Evolutionary conservation across 2,888 invertebrate species (phyloP).

Genomic region (Eulithis prunata): DNA sequence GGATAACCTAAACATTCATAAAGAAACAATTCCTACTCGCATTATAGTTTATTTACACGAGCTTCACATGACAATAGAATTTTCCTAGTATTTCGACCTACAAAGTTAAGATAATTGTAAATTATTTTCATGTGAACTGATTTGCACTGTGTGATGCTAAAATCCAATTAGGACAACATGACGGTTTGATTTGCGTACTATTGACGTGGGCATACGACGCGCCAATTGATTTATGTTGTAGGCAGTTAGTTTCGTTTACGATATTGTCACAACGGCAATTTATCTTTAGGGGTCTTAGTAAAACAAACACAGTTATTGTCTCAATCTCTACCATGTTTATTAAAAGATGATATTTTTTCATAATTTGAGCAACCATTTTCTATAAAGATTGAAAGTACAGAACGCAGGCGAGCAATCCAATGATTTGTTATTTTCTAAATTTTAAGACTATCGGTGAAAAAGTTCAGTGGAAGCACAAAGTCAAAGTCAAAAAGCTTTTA

Average conservation of each 20-base stretch:
- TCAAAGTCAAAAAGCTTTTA: no score
- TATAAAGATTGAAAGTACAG: no score
- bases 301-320: no score
- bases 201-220: constrained; percentile 24
- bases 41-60: background rate
- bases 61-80: background rate
- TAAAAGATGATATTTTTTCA: no score
- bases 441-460: no score
- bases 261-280: constrained; percentile 1
- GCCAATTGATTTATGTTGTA: constrained; percentile 21
- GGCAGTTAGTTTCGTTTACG: constrained; percentile 18
- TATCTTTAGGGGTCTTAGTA: no score
- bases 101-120: background rate
- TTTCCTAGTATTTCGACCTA: background rate
- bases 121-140: background rate
- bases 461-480: no score
- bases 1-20: no score
- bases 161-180: constrained; percentile 13
- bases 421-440: no score
- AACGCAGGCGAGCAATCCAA: no score
- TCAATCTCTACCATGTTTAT: no score
- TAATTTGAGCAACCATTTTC: no score
- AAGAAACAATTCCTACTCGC: background rate
- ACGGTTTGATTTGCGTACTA: constrained; percentile 17
- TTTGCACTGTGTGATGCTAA: background rate